phyloP scores from a whole-genome alignment of 2,888 invertebrate genomes.

The Athalia circularis region DNA sequence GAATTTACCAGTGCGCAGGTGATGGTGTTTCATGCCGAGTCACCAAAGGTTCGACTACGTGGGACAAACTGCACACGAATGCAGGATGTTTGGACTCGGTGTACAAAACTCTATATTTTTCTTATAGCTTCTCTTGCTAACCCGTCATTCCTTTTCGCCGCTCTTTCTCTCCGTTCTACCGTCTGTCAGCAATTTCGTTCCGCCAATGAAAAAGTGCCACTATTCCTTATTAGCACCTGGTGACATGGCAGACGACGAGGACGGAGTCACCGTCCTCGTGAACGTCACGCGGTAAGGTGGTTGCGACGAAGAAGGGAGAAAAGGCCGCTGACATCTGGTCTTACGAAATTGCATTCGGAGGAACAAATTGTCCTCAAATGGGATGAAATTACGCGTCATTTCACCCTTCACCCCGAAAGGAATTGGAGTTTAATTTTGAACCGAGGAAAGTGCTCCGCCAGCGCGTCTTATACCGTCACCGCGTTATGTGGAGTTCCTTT shows the following conservation, averaged over 20 bases:
- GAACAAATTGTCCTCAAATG: conserved; percentile 48
- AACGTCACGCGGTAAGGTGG: conserved; percentile 14
- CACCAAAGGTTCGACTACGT: no score
- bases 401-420: conserved; percentile 40
- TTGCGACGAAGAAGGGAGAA: conserved; percentile 9
- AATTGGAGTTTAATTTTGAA: conserved; percentile 47
- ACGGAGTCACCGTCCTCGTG: conserved; percentile 2
- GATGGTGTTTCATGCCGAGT: no score
- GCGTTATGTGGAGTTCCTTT: conserved; percentile 3
- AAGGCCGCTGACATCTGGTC: conserved; percentile 44
- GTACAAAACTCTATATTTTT: conserved; percentile 31
- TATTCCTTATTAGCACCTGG: conserved; percentile 47
- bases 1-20: no score
- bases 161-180: conserved; percentile 28
- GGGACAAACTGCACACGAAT: no score
- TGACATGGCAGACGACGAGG: conserved; percentile 28
- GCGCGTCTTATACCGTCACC: not conserved
- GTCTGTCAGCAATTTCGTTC: conserved; percentile 39
- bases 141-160: conserved; percentile 24
- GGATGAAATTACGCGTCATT: conserved; percentile 47
- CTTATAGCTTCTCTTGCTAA: conserved; percentile 12
- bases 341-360: conserved; percentile 47
- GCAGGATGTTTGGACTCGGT: conserved; percentile 1
- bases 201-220: conserved; percentile 40
- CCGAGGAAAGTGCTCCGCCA: conserved; percentile 36